phyloP scores from a whole-genome alignment of 2,113 vertebrate species.

The Naja naja region DNA sequence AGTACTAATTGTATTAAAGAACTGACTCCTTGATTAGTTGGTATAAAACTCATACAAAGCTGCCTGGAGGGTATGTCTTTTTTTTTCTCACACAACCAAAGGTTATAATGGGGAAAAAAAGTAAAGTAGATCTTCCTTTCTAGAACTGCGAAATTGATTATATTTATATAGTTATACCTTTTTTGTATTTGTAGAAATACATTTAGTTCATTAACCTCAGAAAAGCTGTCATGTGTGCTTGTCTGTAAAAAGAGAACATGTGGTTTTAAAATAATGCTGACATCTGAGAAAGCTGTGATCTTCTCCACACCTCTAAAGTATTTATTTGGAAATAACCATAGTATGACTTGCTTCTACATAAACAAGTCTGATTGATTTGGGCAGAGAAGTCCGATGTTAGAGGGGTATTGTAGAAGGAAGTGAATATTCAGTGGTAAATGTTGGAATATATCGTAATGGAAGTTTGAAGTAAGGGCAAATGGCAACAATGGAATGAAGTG shows the following conservation, averaged over 20 bases:
- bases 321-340: not conserved
- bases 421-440: accelerated
- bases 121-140: not conserved
- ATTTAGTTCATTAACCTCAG: not conserved
- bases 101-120: not conserved
- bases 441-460: accelerated
- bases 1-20: not conserved
- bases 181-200: not conserved
- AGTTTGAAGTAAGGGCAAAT: not conserved
- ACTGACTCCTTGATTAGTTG: not conserved
- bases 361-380: not conserved
- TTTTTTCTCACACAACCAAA: not conserved
- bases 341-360: not conserved
- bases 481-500: not conserved
- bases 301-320: not conserved
- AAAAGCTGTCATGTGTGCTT: not conserved
- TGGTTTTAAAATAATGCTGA: not conserved
- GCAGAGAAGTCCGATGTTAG: not conserved
- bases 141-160: not conserved
- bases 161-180: not conserved
- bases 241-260: not conserved
- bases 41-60: not conserved
- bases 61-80: not conserved
- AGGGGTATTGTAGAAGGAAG: not conserved
- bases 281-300: not conserved